phyloP scores from a whole-genome alignment of 2,888 invertebrate species.

The Actias luna region DNA sequence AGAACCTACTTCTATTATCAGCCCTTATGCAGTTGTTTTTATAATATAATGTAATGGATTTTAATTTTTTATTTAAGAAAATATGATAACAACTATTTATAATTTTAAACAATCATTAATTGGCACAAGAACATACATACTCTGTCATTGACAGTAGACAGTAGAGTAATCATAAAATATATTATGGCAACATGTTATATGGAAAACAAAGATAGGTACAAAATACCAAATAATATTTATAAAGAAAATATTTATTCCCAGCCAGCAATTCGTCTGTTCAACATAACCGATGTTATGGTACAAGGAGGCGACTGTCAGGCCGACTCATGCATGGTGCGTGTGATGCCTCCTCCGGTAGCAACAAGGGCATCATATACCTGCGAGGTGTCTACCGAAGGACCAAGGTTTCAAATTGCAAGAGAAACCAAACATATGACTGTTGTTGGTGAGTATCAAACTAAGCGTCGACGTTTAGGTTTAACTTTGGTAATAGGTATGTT shows the following conservation, averaged over 20 bases:
- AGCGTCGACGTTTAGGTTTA: neutral
- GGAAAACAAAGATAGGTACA: no score
- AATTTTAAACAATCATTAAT: neutral
- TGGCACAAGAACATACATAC: neutral
- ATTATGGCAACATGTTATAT: neutral
- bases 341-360: conserved; percentile 70
- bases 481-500: neutral
- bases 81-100: neutral
- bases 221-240: conserved; percentile 4
- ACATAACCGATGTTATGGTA: conserved; percentile 69
- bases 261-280: conserved; percentile 70
- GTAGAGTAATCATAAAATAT: no score
- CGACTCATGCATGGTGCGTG: conserved; percentile 65
- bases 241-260: conserved; percentile 28
- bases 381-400: conserved; percentile 74
- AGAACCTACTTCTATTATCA: neutral
- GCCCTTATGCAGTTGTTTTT: neutral
- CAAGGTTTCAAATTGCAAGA: conserved; percentile 71
- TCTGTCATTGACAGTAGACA: neutral
- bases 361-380: conserved; percentile 70
- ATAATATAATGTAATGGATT: neutral
- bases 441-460: conserved; percentile 58
- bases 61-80: neutral
- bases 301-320: conserved; percentile 66
- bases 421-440: conserved; percentile 76